phyloP scores from a whole-genome alignment of 2,888 invertebrate species.

The Phalera bucephala region DNA sequence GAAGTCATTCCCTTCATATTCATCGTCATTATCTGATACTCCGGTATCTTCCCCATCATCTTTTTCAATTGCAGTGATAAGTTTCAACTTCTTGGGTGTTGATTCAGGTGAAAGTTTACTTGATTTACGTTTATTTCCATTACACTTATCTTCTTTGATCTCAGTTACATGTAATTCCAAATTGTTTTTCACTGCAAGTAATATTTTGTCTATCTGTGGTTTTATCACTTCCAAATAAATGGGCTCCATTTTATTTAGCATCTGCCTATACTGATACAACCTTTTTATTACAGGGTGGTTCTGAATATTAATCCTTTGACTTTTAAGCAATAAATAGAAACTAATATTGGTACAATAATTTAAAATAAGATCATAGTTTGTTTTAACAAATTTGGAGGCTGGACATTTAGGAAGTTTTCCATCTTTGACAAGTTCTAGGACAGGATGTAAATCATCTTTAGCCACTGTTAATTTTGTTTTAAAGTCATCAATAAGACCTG shows the following conservation, averaged over 20 bases:
- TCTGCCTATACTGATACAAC: conserved; percentile 90
- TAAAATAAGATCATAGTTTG: conserved; percentile 86
- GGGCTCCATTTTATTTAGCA: conserved; percentile 88
- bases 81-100: conserved; percentile 64
- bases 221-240: conserved; percentile 86
- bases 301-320: conserved; percentile 86
- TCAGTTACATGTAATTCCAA: conserved; percentile 53
- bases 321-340: conserved; percentile 93
- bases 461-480: conserved; percentile 87
- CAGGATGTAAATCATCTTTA: conserved; percentile 86
- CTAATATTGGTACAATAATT: conserved; percentile 94
- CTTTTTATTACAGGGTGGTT: conserved; percentile 96
- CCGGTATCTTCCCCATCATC: conserved; percentile 71
- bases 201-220: conserved; percentile 86
- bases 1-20: conserved; percentile 67
- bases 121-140: conserved; percentile 57
- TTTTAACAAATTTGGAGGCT: conserved; percentile 87
- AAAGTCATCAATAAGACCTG: conserved; percentile 90
- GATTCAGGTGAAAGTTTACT: conserved; percentile 45
- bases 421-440: conserved; percentile 84
- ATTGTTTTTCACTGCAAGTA: conserved; percentile 78
- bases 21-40: conserved; percentile 71
- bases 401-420: conserved; percentile 85
- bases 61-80: conserved; percentile 61
- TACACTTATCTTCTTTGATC: conserved; percentile 34